Conservation (phyloP, 1,140 invertebrate species). For the Whitmania pigra region DNA sequence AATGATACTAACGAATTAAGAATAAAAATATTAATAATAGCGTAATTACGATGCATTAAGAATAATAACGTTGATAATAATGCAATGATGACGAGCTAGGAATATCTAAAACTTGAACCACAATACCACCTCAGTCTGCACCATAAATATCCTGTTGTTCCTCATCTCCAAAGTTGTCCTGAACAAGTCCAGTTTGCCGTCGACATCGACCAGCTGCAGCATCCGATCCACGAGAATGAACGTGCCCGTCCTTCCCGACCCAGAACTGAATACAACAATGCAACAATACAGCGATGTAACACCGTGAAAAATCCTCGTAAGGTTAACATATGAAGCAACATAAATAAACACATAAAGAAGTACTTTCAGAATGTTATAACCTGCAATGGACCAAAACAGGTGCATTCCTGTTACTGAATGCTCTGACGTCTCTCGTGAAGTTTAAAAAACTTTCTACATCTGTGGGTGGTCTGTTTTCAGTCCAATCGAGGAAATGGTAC, state of each 20-base stretch:
- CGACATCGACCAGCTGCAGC: constrained; percentile 50
- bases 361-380: constrained; percentile 28
- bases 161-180: constrained; percentile 92
- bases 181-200: constrained; percentile 79
- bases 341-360: not conserved
- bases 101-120: too few species aligned
- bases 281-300: not conserved
- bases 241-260: constrained; percentile 92
- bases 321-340: too few species aligned
- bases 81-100: too few species aligned
- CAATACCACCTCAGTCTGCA: constrained; percentile 50
- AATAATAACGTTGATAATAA: too few species aligned
- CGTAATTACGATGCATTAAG: too few species aligned
- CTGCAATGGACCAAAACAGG: constrained; percentile 42
- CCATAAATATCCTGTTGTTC: constrained; percentile 92
- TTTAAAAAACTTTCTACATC: constrained; percentile 35
- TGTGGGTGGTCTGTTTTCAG: constrained; percentile 41
- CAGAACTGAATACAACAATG: constrained; percentile 64
- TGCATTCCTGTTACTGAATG: constrained; percentile 29
- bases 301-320: too few species aligned
- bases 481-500: constrained; percentile 41
- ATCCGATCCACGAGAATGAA: constrained; percentile 90
- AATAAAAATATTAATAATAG: too few species aligned
- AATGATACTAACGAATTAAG: too few species aligned
- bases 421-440: constrained; percentile 35